Evolutionary conservation across 2,113 vertebrate genomes (phyloP).

Genomic region (Cyrtonyx montezumae): DNA sequence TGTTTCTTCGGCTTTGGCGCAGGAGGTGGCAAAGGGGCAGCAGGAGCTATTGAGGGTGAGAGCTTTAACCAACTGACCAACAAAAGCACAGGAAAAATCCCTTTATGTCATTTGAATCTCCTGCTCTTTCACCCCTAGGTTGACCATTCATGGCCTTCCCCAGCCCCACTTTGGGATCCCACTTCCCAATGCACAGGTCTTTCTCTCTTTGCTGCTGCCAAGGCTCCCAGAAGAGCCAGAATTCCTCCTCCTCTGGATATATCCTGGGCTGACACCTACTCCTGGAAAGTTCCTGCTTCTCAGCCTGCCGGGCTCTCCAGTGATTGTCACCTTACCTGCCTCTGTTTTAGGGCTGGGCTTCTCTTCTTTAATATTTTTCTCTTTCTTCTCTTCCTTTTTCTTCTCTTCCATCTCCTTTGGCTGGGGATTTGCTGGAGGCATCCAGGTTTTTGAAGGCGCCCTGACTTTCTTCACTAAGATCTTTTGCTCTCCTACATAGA

Average conservation of each 20-base stretch:
- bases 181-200: neutral
- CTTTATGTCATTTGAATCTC: neutral
- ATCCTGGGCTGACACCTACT: neutral
- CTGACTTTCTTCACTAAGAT: constrained; percentile 52
- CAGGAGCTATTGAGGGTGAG: neutral
- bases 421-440: constrained; percentile 7
- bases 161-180: neutral
- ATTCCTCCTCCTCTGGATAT: neutral
- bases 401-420: neutral
- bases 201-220: neutral
- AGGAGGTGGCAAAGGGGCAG: neutral
- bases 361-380: neutral
- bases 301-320: neutral
- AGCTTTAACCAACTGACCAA: neutral
- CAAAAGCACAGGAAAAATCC: neutral
- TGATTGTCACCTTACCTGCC: constrained; percentile 26
- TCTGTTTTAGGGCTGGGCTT: neutral
- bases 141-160: neutral
- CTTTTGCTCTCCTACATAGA: constrained; percentile 65
- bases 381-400: neutral
- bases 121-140: neutral
- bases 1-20: constrained; percentile 2
- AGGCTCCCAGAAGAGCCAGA: neutral
- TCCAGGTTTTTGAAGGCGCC: constrained; percentile 57
- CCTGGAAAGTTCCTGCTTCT: neutral